Evolutionary conservation across 2,113 vertebrate species (phyloP).

Genomic region (Microcebus ravelobensis): DNA sequence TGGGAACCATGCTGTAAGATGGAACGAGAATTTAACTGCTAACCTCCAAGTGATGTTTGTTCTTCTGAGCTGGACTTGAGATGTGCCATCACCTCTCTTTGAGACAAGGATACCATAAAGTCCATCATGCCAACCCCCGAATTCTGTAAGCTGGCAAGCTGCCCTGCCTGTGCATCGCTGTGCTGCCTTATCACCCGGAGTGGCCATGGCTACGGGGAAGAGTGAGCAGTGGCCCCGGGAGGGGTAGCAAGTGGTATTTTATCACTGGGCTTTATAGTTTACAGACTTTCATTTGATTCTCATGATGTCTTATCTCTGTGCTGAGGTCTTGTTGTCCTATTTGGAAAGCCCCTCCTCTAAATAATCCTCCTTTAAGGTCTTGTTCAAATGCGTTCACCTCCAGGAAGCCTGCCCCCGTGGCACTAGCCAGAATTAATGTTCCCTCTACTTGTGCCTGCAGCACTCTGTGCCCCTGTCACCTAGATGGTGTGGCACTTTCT

Average conservation of each 20-base stretch:
- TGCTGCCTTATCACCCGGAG: not conserved
- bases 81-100: not conserved
- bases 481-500: not conserved
- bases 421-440: not conserved
- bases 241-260: not conserved
- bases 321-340: not conserved
- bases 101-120: not conserved
- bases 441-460: not conserved
- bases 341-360: not conserved
- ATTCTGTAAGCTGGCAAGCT: not conserved
- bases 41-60: not conserved
- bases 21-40: not conserved
- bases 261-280: not conserved
- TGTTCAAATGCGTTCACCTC: not conserved
- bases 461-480: not conserved
- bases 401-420: not conserved
- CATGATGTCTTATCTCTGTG: not conserved
- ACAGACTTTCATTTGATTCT: not conserved
- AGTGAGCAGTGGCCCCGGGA: not conserved
- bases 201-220: not conserved
- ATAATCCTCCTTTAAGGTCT: not conserved
- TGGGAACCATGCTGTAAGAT: not conserved
- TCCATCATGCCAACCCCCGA: not conserved
- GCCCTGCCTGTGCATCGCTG: not conserved
- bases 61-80: not conserved